Conservation (phyloP, 1,140 invertebrate species). For the Diprion similis region DNA sequence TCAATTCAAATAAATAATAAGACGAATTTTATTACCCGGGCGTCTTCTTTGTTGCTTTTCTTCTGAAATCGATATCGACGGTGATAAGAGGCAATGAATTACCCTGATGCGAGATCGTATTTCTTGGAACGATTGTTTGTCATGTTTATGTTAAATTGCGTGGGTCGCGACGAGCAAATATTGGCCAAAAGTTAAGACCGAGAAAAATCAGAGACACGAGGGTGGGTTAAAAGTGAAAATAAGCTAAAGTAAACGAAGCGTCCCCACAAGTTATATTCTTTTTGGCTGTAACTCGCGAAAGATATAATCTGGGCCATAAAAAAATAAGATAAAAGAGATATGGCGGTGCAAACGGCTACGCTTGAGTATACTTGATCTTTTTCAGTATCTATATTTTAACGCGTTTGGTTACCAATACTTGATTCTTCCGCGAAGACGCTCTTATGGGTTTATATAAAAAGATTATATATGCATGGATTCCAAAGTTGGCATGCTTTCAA, state of each 20-base stretch:
- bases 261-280: background rate
- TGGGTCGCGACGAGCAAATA: background rate
- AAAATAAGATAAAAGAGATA: constrained; percentile 3
- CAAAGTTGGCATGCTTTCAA: constrained; percentile 36
- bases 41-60: background rate
- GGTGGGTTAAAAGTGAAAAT: background rate
- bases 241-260: background rate
- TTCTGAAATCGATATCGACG: background rate
- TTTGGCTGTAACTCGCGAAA: background rate
- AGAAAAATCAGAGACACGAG: background rate
- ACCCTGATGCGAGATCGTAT: background rate
- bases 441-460: constrained; percentile 23
- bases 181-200: background rate
- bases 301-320: background rate
- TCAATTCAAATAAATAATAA: background rate
- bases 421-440: background rate
- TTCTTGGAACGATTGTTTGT: background rate
- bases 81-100: background rate
- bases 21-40: background rate
- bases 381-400: background rate
- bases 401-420: background rate
- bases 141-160: background rate
- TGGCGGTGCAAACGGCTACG: background rate
- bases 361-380: background rate
- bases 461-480: constrained; percentile 37